A percentile compares a stretch with the other conserved stretches of the same genome.
phyloP scores from a whole-genome alignment of 2,888 invertebrate genomes.

The Crepidodera aurea region DNA sequence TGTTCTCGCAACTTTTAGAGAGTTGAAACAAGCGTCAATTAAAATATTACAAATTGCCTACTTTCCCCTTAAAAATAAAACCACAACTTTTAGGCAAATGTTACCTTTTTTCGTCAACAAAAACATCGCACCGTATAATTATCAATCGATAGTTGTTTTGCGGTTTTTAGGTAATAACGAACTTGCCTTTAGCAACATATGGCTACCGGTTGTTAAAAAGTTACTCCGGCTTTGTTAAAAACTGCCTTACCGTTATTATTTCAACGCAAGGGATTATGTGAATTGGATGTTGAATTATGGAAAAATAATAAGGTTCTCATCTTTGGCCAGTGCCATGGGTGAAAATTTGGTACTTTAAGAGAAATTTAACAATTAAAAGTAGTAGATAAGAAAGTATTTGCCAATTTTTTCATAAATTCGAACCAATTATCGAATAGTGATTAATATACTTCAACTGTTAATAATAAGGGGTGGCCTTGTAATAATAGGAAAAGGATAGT shows the following conservation, averaged over 20 bases:
- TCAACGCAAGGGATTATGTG: constrained; percentile 21
- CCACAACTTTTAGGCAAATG: constrained; percentile 25
- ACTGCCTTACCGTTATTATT: constrained; percentile 22
- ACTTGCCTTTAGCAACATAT: constrained; percentile 17
- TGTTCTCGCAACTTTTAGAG: too few relatives aligned
- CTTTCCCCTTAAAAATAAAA: constrained; percentile 4
- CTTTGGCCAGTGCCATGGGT: too few relatives aligned
- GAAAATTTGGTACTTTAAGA: too few relatives aligned
- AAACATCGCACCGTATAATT: constrained; percentile 29
- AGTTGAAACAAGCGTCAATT: too few relatives aligned
- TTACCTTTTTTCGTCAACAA: constrained; percentile 22
- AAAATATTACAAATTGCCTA: background rate
- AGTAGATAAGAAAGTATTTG: too few relatives aligned
- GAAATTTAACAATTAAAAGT: too few relatives aligned
- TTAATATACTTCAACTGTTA: too few relatives aligned
- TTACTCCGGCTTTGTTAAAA: constrained; percentile 11
- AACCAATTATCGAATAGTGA: too few relatives aligned
- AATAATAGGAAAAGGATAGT: too few relatives aligned
- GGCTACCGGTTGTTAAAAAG: constrained; percentile 25
- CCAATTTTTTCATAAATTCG: too few relatives aligned
- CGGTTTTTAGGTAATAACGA: constrained; percentile 26
- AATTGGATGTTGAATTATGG: constrained; percentile 3
- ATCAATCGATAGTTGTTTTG: constrained; percentile 29
- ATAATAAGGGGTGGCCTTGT: too few relatives aligned
- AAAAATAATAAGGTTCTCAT: background rate